Evolutionary conservation across 2,113 vertebrate genomes (phyloP).

Genomic region (Hippoglossus stenolepis): DNA sequence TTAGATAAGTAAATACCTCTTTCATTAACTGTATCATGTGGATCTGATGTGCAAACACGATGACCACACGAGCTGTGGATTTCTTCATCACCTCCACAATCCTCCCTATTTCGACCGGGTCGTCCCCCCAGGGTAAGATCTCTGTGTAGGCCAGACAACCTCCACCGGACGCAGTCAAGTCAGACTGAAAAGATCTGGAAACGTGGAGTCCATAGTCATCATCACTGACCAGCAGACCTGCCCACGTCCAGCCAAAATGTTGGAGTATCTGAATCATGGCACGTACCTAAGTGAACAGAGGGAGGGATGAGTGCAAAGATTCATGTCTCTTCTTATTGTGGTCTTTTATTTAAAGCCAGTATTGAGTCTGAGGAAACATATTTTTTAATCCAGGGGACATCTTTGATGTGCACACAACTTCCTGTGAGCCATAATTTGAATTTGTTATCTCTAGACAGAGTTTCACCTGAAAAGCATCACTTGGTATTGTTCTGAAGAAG

Average conservation of each 20-base stretch:
- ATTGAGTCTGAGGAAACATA: too few species aligned
- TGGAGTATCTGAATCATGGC: slow-evolving; percentile 64
- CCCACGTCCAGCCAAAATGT: slow-evolving; percentile 63
- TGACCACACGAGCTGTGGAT: slow-evolving; percentile 64
- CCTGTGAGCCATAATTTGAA: not conserved
- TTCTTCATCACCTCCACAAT: slow-evolving; percentile 69
- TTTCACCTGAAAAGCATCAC: slow-evolving; percentile 49
- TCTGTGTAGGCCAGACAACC: slow-evolving; percentile 73
- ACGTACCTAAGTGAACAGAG: slow-evolving; percentile 28
- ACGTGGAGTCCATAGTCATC: slow-evolving; percentile 51
- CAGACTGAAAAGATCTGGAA: slow-evolving; percentile 36
- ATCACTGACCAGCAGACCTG: slow-evolving; percentile 45
- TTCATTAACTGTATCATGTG: slow-evolving; percentile 60
- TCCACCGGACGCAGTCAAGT: slow-evolving; percentile 20
- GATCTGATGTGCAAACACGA: slow-evolving; percentile 57
- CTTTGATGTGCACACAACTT: not conserved
- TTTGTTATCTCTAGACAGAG: not conserved
- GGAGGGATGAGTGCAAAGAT: not conserved
- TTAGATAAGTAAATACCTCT: slow-evolving; percentile 53
- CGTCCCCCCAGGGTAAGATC: slow-evolving; percentile 63
- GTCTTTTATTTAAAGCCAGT: too few species aligned
- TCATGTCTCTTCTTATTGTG: too few species aligned
- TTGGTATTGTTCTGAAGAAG: slow-evolving; percentile 50
- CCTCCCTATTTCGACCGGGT: slow-evolving; percentile 47
- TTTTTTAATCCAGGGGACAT: not conserved